Conservation (phyloP, 2,797 vertebrate genomes). For the Mus caroli region DNA sequence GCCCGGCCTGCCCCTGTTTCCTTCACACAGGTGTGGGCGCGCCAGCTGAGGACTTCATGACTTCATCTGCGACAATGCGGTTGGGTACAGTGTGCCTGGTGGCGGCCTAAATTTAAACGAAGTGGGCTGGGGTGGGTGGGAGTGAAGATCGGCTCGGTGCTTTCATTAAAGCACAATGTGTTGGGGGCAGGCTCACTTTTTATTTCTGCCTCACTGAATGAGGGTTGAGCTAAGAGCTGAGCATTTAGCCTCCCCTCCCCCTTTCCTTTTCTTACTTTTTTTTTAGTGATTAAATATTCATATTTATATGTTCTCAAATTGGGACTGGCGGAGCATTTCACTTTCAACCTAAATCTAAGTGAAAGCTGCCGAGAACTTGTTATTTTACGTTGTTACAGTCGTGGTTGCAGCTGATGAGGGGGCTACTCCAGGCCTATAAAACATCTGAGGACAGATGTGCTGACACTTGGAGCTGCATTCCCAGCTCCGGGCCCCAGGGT, state of each 20-base stretch:
- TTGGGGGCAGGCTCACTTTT: constrained; percentile 77
- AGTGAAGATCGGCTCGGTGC: constrained; percentile 76
- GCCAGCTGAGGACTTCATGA: constrained; percentile 68
- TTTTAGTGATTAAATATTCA: constrained; percentile 73
- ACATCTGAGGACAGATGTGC: background rate
- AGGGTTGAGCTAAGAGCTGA: constrained; percentile 70
- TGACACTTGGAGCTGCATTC: background rate
- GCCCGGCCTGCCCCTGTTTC: background rate
- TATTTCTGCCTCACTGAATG: constrained; percentile 80
- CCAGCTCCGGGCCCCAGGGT: background rate
- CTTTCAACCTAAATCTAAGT: constrained; percentile 56
- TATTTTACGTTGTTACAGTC: background rate
- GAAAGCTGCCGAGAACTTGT: background rate
- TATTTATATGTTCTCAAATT: constrained; percentile 55
- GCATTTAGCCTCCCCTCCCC: background rate
- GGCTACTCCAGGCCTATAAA: background rate
- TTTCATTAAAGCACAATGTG: constrained; percentile 80
- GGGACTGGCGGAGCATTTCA: constrained; percentile 42
- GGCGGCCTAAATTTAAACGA: constrained; percentile 83
- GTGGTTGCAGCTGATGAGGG: background rate
- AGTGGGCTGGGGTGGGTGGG: constrained; percentile 83
- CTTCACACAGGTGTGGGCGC: constrained; percentile 20
- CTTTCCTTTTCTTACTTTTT: background rate
- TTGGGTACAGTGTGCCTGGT: constrained; percentile 78
- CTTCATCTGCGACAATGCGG: constrained; percentile 63